phyloP scores from a whole-genome alignment of 2,797 vertebrate genomes.

The Eulemur mongoz region DNA sequence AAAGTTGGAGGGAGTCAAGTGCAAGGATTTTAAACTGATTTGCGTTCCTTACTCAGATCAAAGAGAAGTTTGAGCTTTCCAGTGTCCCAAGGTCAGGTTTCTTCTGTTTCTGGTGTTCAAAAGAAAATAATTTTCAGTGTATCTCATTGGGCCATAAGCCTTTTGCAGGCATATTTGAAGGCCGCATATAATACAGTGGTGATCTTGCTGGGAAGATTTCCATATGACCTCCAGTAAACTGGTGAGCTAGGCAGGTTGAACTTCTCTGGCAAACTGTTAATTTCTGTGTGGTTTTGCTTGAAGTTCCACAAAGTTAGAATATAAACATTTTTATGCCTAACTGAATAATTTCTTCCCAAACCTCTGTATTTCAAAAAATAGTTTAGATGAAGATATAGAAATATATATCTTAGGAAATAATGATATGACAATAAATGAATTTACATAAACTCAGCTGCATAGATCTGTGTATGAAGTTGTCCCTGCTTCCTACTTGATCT shows the following conservation, averaged over 20 bases:
- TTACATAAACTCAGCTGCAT: constrained; percentile 68
- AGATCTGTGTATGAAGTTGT: constrained; percentile 74
- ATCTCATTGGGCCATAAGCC: not conserved
- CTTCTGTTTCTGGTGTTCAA: not conserved
- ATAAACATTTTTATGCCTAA: not conserved
- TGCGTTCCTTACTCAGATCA: not conserved
- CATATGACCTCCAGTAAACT: not conserved
- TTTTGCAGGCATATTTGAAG: not conserved
- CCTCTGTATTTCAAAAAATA: constrained; percentile 45
- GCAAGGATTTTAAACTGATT: not conserved
- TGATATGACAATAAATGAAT: constrained; percentile 73
- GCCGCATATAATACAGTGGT: not conserved
- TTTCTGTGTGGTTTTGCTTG: not conserved
- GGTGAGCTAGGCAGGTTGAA: not conserved
- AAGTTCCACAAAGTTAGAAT: not conserved
- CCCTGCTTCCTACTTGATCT: constrained; percentile 72
- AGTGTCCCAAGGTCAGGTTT: not conserved
- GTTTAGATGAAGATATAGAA: not conserved
- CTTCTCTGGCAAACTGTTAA: not conserved
- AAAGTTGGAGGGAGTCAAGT: not conserved
- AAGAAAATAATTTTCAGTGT: not conserved
- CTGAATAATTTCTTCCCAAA: not conserved
- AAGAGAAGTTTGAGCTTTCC: not conserved
- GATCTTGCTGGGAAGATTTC: not conserved
- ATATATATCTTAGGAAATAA: constrained; percentile 59